Percentiles rank a stretch among this genome's conserved stretches.
These are phyloP conservation scores for Philaethria dido DNA, from an alignment of 2,888 invertebrate genomes.

Conservation along the genomic window DNA sequence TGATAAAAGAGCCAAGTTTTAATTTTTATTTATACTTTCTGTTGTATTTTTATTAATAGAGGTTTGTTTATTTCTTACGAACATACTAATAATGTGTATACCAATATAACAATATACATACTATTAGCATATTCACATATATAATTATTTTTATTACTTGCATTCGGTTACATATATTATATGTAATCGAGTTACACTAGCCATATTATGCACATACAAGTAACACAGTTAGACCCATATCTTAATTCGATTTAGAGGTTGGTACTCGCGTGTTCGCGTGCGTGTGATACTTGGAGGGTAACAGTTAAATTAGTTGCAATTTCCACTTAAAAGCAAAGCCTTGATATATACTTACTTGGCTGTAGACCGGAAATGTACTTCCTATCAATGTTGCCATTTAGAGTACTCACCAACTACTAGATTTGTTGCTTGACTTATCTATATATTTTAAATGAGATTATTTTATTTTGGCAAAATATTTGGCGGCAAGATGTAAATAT, in stretches of 20 bases:
- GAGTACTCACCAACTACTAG: background rate
- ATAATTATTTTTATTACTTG: too few species aligned
- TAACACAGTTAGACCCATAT: slow-evolving; percentile 53
- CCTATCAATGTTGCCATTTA: slow-evolving; percentile 35
- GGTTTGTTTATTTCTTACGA: background rate
- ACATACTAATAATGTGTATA: background rate
- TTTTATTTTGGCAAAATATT: slow-evolving; percentile 1
- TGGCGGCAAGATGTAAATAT: background rate
- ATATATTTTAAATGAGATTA: background rate
- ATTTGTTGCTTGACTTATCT: background rate
- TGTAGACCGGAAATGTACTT: slow-evolving; percentile 69
- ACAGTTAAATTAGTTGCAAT: slow-evolving; percentile 82
- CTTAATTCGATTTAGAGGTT: slow-evolving; percentile 57
- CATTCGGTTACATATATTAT: background rate
- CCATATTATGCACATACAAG: background rate
- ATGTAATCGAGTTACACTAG: background rate
- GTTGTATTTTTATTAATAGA: slow-evolving; percentile 19
- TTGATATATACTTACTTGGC: slow-evolving; percentile 64
- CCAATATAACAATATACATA: background rate
- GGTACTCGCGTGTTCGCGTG: slow-evolving; percentile 78
- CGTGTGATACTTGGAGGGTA: slow-evolving; percentile 70
- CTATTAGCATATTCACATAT: background rate
- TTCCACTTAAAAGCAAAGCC: slow-evolving; percentile 72
- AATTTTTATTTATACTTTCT: slow-evolving; percentile 61
- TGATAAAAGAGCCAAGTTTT: slow-evolving; percentile 73